Evolutionary conservation across 2,888 invertebrate species (phyloP).

Genomic region (Sinodicranocentrus sp.): DNA sequence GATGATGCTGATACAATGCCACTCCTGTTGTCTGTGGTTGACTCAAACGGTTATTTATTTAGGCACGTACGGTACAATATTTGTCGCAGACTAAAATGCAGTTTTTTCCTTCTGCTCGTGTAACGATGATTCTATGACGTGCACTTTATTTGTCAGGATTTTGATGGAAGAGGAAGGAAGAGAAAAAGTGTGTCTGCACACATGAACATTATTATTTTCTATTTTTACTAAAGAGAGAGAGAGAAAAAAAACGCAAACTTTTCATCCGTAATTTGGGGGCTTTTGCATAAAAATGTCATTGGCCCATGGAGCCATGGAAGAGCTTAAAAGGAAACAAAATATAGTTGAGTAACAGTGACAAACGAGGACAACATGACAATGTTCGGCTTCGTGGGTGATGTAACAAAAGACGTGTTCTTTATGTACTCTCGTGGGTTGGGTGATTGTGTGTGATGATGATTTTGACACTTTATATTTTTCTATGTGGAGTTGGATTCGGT

Average conservation of each 20-base stretch:
- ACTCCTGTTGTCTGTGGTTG: slow-evolving; percentile 41
- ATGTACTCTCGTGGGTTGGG: background rate
- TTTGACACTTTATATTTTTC: too few relatives aligned
- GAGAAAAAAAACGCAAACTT: background rate
- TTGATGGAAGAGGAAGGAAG: background rate
- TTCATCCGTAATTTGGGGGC: background rate
- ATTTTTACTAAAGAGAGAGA: background rate
- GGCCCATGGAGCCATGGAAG: slow-evolving; percentile 28
- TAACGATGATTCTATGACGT: too few relatives aligned
- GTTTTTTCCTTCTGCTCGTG: slow-evolving; percentile 2
- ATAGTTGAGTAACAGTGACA: slow-evolving; percentile 14
- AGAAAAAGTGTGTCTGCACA: background rate
- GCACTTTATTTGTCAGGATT: too few relatives aligned
- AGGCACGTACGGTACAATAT: slow-evolving; percentile 28
- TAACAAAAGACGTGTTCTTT: too few relatives aligned
- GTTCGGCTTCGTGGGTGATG: too few relatives aligned
- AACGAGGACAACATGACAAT: background rate
- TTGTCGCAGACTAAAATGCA: too few relatives aligned
- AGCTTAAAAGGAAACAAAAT: background rate
- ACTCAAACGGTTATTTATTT: slow-evolving; percentile 53
- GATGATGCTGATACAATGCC: too few relatives aligned
- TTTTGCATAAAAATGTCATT: slow-evolving; percentile 50
- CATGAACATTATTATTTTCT: background rate
- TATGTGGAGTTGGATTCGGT: background rate
- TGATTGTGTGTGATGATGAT: background rate